Evolutionary conservation across 2,888 invertebrate genomes (phyloP).

Genomic region (Heteropelma amictum): DNA sequence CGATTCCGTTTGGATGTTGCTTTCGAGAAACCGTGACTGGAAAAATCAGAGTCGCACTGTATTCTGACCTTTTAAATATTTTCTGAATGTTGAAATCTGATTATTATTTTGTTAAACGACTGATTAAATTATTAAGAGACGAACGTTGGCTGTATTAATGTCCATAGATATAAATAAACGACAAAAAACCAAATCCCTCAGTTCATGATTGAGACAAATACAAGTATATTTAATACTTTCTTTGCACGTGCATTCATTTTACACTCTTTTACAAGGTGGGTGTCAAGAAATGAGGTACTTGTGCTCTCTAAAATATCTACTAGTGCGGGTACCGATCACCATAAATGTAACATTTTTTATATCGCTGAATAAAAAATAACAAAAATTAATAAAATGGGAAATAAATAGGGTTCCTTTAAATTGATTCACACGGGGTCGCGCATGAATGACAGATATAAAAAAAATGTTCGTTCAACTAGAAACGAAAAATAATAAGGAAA

Average conservation of each 20-base stretch:
- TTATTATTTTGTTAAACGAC: no score
- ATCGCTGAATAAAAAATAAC: background rate
- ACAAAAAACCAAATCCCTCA: no score
- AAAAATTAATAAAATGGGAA: background rate
- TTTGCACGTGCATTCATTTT: background rate
- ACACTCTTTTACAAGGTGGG: background rate
- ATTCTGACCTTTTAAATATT: no score
- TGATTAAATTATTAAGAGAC: no score
- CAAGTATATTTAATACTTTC: background rate
- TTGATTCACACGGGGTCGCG: background rate
- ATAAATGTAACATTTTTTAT: background rate
- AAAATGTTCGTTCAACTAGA: background rate
- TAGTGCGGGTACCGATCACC: slow-evolving; percentile 26
- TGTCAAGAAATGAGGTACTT: slow-evolving; percentile 12
- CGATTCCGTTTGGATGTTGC: no score
- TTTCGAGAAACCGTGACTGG: no score
- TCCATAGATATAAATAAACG: no score
- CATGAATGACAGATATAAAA: background rate
- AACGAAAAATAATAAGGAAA: background rate
- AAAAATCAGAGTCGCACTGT: no score
- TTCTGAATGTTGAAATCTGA: no score
- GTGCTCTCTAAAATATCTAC: slow-evolving; percentile 47
- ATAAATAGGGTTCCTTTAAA: background rate
- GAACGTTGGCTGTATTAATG: no score
- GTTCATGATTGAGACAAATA: no score